phyloP scores from a whole-genome alignment of 2,888 invertebrate species.

The Hydrotaea cyrtoneurina region DNA sequence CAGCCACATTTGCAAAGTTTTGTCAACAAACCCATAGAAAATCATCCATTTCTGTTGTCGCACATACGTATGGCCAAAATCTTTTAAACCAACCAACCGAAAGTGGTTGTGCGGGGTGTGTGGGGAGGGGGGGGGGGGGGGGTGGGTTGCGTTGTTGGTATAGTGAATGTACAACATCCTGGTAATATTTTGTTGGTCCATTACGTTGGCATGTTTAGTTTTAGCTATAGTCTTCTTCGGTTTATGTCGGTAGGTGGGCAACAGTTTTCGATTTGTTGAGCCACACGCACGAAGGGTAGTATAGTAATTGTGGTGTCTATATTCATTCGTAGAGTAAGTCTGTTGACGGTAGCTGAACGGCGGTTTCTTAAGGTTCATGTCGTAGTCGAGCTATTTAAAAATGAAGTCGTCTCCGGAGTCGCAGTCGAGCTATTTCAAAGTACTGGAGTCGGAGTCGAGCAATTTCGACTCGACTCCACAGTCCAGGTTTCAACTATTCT shows the following conservation, averaged over 20 bases:
- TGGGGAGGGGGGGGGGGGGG: not conserved
- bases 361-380: too few species aligned
- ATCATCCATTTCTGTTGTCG: not conserved
- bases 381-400: too few species aligned
- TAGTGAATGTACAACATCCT: slow-evolving; percentile 9
- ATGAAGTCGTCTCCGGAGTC: too few species aligned
- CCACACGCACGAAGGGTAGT: not conserved
- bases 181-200: slow-evolving; percentile 43
- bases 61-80: slow-evolving; percentile 5
- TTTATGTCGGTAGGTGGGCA: not conserved
- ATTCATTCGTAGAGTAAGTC: too few species aligned
- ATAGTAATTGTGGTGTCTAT: not conserved
- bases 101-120: not conserved
- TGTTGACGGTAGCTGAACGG: too few species aligned
- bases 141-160: not conserved
- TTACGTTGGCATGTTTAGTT: slow-evolving; percentile 36
- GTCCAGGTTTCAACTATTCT: too few species aligned
- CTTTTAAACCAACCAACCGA: not conserved
- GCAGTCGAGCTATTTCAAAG: too few species aligned
- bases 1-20: slow-evolving; percentile 42
- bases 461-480: too few species aligned
- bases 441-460: too few species aligned
- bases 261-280: not conserved
- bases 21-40: slow-evolving; percentile 30
- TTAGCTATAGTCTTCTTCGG: not conserved